Evolutionary conservation across 2,888 invertebrate species (phyloP).

Genomic region (Melanargia galathea): DNA sequence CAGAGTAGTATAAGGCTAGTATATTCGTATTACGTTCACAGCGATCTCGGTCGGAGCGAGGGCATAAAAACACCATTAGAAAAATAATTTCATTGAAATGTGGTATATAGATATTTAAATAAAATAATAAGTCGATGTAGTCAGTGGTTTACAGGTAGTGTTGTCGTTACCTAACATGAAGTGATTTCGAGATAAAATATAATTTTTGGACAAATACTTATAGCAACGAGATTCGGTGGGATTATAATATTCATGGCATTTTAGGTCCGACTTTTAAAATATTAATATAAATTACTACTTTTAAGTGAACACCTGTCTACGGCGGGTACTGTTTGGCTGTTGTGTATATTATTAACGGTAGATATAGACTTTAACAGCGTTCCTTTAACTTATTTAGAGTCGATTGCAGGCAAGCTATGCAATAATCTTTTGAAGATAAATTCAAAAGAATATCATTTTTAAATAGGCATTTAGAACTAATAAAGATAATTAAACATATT

Average conservation of each 20-base stretch:
- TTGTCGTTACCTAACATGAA: slow-evolving; percentile 71
- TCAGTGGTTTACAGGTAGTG: slow-evolving; percentile 78
- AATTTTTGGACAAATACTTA: slow-evolving; percentile 58
- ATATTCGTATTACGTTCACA: slow-evolving; percentile 8
- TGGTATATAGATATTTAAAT: slow-evolving; percentile 76
- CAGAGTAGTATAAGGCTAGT: slow-evolving; percentile 10
- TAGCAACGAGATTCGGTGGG: slow-evolving; percentile 56
- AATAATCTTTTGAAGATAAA: neutral
- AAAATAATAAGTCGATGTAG: slow-evolving; percentile 76
- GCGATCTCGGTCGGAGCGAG: slow-evolving; percentile 57
- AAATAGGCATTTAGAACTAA: too few species aligned
- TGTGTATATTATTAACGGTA: slow-evolving; percentile 63
- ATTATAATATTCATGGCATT: slow-evolving; percentile 43
- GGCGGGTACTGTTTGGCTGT: slow-evolving; percentile 62
- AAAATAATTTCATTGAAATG: slow-evolving; percentile 62
- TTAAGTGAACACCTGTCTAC: slow-evolving; percentile 44
- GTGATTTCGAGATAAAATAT: slow-evolving; percentile 55
- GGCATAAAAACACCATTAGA: slow-evolving; percentile 66
- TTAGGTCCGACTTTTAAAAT: slow-evolving; percentile 48
- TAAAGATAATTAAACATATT: too few species aligned
- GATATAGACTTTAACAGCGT: slow-evolving; percentile 37
- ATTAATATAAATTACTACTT: slow-evolving; percentile 44
- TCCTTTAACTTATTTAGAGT: slow-evolving; percentile 5
- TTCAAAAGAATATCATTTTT: neutral
- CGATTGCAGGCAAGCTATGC: neutral